Conservation (phyloP, 2,113 vertebrate species). For the Halichoerus grypus region DNA sequence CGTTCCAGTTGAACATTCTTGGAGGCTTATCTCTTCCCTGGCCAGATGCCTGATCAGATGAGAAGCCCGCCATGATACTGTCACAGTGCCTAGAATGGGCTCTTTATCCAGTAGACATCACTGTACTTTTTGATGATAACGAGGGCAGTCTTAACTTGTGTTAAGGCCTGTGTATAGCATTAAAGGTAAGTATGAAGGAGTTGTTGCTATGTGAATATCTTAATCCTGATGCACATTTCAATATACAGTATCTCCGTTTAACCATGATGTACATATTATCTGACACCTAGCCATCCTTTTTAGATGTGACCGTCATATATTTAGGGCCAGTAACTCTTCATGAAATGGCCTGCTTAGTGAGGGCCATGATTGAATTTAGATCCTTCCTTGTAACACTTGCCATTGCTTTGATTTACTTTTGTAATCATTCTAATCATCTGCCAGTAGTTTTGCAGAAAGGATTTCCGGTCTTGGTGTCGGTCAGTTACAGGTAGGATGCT, state of each 20-base stretch:
- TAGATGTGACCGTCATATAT: slow-evolving; percentile 48
- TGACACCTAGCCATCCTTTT: slow-evolving; percentile 47
- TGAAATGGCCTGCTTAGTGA: neutral
- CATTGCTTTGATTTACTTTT: slow-evolving; percentile 61
- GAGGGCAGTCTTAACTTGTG: slow-evolving; percentile 83
- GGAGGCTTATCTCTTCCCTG: slow-evolving; percentile 84
- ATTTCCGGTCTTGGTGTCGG: slow-evolving; percentile 11
- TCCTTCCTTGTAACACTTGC: slow-evolving; percentile 30
- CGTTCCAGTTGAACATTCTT: slow-evolving; percentile 83
- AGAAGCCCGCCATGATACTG: slow-evolving; percentile 82
- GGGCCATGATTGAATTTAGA: slow-evolving; percentile 19
- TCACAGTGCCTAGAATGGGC: slow-evolving; percentile 83
- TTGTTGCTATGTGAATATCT: slow-evolving; percentile 78
- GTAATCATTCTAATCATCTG: slow-evolving; percentile 19
- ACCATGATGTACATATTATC: slow-evolving; percentile 20
- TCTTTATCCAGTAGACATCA: slow-evolving; percentile 84
- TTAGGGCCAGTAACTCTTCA: slow-evolving; percentile 59
- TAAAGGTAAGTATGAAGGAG: slow-evolving; percentile 84
- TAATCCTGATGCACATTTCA: slow-evolving; percentile 76
- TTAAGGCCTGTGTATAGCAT: slow-evolving; percentile 82
- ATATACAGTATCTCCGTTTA: slow-evolving; percentile 59
- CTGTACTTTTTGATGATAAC: slow-evolving; percentile 84
- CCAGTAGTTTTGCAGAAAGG: slow-evolving; percentile 45
- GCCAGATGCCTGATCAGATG: slow-evolving; percentile 85
- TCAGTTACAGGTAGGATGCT: slow-evolving; percentile 40